Conservation (phyloP, 2,113 vertebrate species). For the Microtus oregoni region DNA sequence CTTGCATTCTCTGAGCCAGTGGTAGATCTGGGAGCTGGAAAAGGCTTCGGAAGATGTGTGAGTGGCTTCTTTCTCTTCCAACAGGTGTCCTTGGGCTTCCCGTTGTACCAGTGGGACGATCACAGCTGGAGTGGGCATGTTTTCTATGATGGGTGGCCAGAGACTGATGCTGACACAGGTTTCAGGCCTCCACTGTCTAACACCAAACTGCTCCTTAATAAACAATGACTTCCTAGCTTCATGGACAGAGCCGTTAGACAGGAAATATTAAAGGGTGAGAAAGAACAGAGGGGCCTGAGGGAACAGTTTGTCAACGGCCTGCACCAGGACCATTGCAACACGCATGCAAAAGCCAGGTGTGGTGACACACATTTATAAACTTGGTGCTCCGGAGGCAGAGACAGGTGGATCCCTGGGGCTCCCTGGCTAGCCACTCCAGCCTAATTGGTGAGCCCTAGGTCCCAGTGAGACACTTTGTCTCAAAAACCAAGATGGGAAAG, state of each 20-base stretch:
- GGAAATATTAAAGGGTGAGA: neutral
- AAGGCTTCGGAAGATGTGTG: neutral
- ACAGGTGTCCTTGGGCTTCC: neutral
- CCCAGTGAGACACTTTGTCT: neutral
- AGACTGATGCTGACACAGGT: accelerated
- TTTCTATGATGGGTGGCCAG: neutral
- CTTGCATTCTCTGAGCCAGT: conserved; percentile 23
- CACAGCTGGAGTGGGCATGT: neutral
- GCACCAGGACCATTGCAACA: neutral
- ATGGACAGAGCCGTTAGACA: neutral
- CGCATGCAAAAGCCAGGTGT: neutral
- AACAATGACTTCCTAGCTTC: neutral
- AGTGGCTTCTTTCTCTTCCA: neutral
- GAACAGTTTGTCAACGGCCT: neutral
- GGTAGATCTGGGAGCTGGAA: neutral
- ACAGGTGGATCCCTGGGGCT: neutral
- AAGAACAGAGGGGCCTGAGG: neutral
- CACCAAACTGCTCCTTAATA: neutral
- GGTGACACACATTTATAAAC: neutral
- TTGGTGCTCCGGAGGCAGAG: neutral
- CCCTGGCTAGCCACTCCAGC: no score
- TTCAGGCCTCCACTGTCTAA: neutral
- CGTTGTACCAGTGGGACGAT: neutral
- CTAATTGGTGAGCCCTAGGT: neutral
- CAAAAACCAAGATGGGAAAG: neutral